Conservation (phyloP, 2,797 vertebrate species). For the Geotrypetes seraphini region DNA sequence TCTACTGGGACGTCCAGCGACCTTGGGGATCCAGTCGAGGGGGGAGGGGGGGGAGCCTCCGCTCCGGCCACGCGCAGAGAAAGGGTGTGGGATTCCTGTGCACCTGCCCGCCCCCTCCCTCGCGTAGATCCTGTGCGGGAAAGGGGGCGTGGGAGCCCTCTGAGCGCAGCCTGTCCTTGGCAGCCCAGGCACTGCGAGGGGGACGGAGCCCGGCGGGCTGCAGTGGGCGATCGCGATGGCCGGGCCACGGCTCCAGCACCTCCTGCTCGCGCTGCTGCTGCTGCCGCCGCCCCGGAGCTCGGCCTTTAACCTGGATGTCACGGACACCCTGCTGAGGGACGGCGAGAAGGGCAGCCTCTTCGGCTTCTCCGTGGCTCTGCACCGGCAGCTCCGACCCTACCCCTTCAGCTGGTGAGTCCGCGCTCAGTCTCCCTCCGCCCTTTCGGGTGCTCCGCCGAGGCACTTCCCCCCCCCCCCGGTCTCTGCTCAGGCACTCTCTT, state of each 20-base stretch:
- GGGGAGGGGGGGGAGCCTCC: too few species aligned
- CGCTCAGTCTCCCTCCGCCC: too few species aligned
- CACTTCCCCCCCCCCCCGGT: too few species aligned
- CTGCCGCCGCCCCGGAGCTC: constrained; percentile 21
- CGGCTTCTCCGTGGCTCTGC: constrained; percentile 82
- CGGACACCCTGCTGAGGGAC: constrained; percentile 69
- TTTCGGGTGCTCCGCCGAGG: too few species aligned
- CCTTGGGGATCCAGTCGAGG: too few species aligned
- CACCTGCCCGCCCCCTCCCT: constrained; percentile 24
- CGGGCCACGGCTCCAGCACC: constrained; percentile 2
- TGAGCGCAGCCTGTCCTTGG: too few species aligned
- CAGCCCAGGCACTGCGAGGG: constrained; percentile 41
- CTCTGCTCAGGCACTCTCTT: too few species aligned
- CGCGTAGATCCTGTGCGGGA: too few species aligned
- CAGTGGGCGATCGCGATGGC: constrained; percentile 21
- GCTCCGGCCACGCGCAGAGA: too few species aligned
- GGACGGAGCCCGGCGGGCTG: constrained; percentile 3
- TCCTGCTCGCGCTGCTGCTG: constrained; percentile 35
- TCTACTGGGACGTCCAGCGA: too few species aligned
- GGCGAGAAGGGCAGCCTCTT: constrained; percentile 77
- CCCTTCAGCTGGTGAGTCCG: constrained; percentile 85
- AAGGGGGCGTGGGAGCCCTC: too few species aligned
- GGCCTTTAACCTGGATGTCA: constrained; percentile 81
- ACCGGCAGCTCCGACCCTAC: constrained; percentile 72
- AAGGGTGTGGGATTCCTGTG: constrained; percentile 8